These are phyloP conservation scores for Barbus barbus DNA, from an alignment of 2,113 vertebrate species.

Conservation along the genomic window DNA sequence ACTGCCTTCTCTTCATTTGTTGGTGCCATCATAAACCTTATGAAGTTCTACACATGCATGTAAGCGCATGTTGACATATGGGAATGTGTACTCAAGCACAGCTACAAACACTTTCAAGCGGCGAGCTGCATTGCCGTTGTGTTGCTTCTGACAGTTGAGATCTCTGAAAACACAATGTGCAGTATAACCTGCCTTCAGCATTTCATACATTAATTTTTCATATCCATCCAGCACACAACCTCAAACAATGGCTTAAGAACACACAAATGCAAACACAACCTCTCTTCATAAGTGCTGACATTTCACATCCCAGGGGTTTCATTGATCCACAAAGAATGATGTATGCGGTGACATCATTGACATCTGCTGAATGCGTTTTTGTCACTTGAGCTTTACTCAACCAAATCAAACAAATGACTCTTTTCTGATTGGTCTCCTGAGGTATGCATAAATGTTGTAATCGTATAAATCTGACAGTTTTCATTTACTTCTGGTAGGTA, in stretches of 20 bases:
- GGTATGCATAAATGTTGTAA: slow-evolving; percentile 22
- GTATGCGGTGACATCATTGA: slow-evolving; percentile 46
- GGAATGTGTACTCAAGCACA: slow-evolving; percentile 8
- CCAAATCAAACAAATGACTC: slow-evolving; percentile 34
- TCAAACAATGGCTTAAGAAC: background rate
- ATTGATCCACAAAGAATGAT: slow-evolving; percentile 50
- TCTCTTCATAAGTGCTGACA: background rate
- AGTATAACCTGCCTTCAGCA: background rate
- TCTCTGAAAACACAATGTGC: slow-evolving; percentile 53
- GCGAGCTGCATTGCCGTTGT: background rate
- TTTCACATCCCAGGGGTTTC: slow-evolving; percentile 34
- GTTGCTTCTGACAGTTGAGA: slow-evolving; percentile 57
- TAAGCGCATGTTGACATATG: background rate
- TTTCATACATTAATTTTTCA: background rate
- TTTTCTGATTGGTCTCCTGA: slow-evolving; percentile 54
- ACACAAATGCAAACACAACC: background rate
- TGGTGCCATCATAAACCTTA: slow-evolving; percentile 33
- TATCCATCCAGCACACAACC: background rate
- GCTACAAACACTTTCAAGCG: slow-evolving; percentile 3
- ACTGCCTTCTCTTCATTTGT: slow-evolving; percentile 35
- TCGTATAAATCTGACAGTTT: slow-evolving; percentile 49
- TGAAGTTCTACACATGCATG: background rate
- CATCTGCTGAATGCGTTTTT: background rate
- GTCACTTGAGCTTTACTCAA: background rate
- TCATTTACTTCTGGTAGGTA: slow-evolving; percentile 19